Conservation (phyloP, 92 coral and sea anemone species). For the Zoanthus sociatus region DNA sequence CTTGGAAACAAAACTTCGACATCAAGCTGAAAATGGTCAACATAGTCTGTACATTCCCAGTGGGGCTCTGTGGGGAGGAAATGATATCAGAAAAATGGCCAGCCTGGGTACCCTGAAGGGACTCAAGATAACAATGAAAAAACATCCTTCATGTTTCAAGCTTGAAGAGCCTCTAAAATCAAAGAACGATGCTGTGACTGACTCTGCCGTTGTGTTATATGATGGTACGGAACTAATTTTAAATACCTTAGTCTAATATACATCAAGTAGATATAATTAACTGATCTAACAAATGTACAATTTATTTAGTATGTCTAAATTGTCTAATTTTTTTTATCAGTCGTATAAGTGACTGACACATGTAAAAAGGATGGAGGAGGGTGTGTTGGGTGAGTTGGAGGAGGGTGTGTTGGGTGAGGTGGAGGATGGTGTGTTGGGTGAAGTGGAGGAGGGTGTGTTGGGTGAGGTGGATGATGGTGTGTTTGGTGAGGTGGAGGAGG, state of each 20-base stretch:
- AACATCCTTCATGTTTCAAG: slow-evolving; percentile 79
- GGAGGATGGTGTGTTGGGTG: too few species aligned
- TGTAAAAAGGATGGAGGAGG: too few species aligned
- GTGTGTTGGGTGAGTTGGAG: too few species aligned
- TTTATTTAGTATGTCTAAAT: too few species aligned
- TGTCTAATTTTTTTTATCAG: too few species aligned
- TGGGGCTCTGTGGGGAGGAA: slow-evolving; percentile 87
- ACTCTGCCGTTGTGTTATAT: slow-evolving; percentile 74
- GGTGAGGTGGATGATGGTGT: too few species aligned
- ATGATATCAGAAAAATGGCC: slow-evolving; percentile 80
- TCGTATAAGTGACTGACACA: too few species aligned
- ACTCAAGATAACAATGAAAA: slow-evolving; percentile 86
- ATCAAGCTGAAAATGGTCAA: slow-evolving; percentile 62
- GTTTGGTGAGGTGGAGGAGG: too few species aligned
- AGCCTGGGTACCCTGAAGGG: slow-evolving; percentile 79
- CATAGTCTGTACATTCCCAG: slow-evolving; percentile 81
- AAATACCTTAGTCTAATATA: background rate
- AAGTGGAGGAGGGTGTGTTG: too few species aligned
- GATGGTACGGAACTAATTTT: slow-evolving; percentile 61
- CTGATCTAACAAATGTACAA: background rate
- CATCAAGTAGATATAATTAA: too few species aligned
- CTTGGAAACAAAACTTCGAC: slow-evolving; percentile 62
- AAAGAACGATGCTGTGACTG: slow-evolving; percentile 68
- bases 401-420: too few species aligned
- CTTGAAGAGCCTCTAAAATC: slow-evolving; percentile 77